Percentiles rank a stretch among this genome's conserved stretches.
These are phyloP conservation scores for Latrodectus geometricus DNA, from an alignment of 1,140 invertebrate genomes.

Conservation along the genomic window DNA sequence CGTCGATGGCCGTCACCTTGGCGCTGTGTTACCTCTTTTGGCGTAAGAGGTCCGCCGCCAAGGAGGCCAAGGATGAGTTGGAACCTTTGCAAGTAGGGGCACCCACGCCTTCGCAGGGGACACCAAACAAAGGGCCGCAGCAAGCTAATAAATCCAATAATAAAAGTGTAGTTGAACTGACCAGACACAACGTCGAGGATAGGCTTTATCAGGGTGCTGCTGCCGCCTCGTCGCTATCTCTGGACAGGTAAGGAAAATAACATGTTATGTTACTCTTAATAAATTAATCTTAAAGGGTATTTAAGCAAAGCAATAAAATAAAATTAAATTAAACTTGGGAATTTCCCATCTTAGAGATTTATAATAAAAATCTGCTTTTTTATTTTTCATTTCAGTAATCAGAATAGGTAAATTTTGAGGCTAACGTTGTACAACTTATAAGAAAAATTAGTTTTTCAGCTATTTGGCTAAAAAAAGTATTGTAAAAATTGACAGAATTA, in stretches of 20 bases:
- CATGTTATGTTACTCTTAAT: too few relatives aligned
- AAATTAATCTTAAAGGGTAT: too few relatives aligned
- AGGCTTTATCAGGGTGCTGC: constrained; percentile 47
- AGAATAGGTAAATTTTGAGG: too few relatives aligned
- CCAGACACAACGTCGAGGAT: constrained; percentile 62
- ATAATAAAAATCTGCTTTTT: too few relatives aligned
- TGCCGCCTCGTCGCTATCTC: constrained; percentile 45
- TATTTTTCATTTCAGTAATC: too few relatives aligned
- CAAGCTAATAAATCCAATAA: not conserved
- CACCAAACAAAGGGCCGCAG: constrained; percentile 31
- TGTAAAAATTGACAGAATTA: too few relatives aligned
- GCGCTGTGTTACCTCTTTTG: constrained; percentile 67
- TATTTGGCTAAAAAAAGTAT: too few relatives aligned
- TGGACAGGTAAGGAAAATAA: constrained; percentile 35
- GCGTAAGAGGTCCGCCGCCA: constrained; percentile 52
- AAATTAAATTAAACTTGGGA: too few relatives aligned
- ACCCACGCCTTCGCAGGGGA: constrained; percentile 2
- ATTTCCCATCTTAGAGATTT: too few relatives aligned
- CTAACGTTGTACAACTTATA: too few relatives aligned
- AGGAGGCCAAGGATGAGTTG: constrained; percentile 53
- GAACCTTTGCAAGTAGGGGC: constrained; percentile 39
- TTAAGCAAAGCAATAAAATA: too few relatives aligned
- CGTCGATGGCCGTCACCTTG: constrained; percentile 70
- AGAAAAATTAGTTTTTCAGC: too few relatives aligned
- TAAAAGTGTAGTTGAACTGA: constrained; percentile 58